Base-by-base conservation (phyloP, 2,797 vertebrate genomes). In the Spea hammondii region DNA sequence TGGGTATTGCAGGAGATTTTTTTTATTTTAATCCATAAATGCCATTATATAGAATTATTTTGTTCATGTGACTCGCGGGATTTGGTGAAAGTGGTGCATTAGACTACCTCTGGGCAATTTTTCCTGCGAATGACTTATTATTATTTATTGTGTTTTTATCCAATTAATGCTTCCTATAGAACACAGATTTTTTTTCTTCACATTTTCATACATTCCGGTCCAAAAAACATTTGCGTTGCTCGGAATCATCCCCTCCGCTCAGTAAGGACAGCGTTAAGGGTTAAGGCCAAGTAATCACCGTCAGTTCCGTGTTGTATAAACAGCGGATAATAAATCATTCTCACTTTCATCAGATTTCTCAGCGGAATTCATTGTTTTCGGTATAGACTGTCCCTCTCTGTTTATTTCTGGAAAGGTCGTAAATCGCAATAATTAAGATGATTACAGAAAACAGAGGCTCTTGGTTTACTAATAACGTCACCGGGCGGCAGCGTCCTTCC, bases 381-480 rank as follows among this genome's bases (percentile, higher is more conserved):
- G 10, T 65, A 44, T 12, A 44, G 8, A 8, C 44, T 9, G 4
- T 44, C 54, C 11, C 8, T 54, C 50, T 70, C 68, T 55, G 50
- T 54, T 54, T 70, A 70, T 32, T 53, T 13, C 9, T 13, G 32
- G 14, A 14, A 54, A 12, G 54, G 12, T 32, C 14, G 8, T 54
- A 12, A 70, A 70, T 44, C 54, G 54, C 3, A 12, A 44, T 5
- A 11, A 51, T 17, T 17, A 17, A 67, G 7, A 67, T 69, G 66
- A n/a, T 4, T 50, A 48, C 47, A 69, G 8, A 69, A 69, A 14
- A 51, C 5, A 32, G 48, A 32, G 5, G n/a, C 17, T 51, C 14
- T 54, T 17, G 0, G 4, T 49, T 88, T 88, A 94, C 10, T 53
- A 7, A 32, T 32, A 32, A 32, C 32, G 32, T 32, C 32, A 2